A percentile compares a stretch with the other conserved stretches of the same genome.
Conservation (phyloP, 2,113 vertebrate genomes). For the Noturus placidus region DNA sequence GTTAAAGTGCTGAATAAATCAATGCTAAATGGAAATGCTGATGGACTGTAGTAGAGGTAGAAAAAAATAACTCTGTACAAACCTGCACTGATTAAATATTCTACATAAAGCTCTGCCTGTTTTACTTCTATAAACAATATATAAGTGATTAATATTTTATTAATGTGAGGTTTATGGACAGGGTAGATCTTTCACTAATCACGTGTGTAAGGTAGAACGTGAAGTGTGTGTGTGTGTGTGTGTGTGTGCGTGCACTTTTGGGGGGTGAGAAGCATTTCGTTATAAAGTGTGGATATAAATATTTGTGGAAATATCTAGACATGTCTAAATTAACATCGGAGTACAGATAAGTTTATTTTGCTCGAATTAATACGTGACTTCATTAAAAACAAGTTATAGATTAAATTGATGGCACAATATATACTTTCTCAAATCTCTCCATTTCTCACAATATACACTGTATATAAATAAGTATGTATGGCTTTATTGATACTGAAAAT, state of each 20-base stretch:
- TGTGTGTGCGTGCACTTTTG: not conserved
- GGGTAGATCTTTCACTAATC: not conserved
- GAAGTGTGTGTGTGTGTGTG: not conserved
- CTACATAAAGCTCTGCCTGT: not conserved
- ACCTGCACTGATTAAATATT: not conserved
- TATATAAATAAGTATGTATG: not conserved
- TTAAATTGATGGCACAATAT: too few species aligned
- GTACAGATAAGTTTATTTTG: not conserved
- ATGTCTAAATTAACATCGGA: not conserved
- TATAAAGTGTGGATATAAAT: too few species aligned
- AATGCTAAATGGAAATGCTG: not conserved
- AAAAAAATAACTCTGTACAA: not conserved
- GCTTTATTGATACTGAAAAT: not conserved
- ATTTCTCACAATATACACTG: too few species aligned
- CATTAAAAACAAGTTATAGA: too few species aligned
- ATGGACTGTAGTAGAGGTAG: not conserved
- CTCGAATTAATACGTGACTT: not conserved
- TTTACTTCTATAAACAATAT: not conserved
- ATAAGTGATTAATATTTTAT: not conserved
- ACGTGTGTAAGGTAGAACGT: not conserved
- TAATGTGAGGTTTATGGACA: not conserved
- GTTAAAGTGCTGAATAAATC: constrained; percentile 22
- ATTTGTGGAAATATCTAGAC: not conserved
- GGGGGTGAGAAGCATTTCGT: too few species aligned
- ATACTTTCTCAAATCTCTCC: too few species aligned